Base-by-base conservation (phyloP, 1,140 invertebrate species). In the Zaprionus lachaisei region DNA sequence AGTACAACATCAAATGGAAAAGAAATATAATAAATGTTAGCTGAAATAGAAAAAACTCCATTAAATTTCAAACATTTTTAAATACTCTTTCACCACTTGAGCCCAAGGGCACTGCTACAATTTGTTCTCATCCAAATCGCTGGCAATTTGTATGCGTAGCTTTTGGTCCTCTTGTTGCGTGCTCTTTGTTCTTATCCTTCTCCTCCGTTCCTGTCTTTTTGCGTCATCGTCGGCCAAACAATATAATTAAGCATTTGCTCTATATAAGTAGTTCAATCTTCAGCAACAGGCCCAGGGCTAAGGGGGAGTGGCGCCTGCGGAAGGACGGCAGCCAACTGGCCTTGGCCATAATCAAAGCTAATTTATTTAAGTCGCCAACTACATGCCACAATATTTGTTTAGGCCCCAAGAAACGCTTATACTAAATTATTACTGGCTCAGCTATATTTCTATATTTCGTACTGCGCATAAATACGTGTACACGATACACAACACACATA, bases 361-460 rank as follows among this genome's bases (percentile, higher is more conserved):
- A 90, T 87, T 87, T 89, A 89, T 84, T 84, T 81, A 84, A 89
- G 81, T 81, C 78, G 72, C 84, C 81, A 65, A 74, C 84, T 74
- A 78, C 57, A 67, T 73, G 73, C 67, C 73, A 51, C 67, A 68
- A 72, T 83, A 72, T 72, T 86, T 87, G 67, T 57, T 73, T 67
- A 63, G 70, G 63, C 56, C 49, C 20, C 28, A 26, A 54, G 44
- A 26, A 75, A 28, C 57, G 55, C 26, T 51, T 51, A 49, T 38
- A 70, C 57, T 57, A 79, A 85, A 76, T 81, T 89, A 81, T 75
- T 55, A 70, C 75, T 67, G 58, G 61, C 20, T 74, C 58, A 72
- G 77, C 71, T 58, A 69, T 77, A 72, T 65, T 75, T 58, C 54
- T 62, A 73, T 69, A 61, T 67, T 73, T 62, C 26, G 14, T 62